Evolutionary conservation across 2,888 invertebrate genomes (phyloP), one percentile per base, ranked within the genome.

Genomic region (Hofmannophila pseudospretella): DNA sequence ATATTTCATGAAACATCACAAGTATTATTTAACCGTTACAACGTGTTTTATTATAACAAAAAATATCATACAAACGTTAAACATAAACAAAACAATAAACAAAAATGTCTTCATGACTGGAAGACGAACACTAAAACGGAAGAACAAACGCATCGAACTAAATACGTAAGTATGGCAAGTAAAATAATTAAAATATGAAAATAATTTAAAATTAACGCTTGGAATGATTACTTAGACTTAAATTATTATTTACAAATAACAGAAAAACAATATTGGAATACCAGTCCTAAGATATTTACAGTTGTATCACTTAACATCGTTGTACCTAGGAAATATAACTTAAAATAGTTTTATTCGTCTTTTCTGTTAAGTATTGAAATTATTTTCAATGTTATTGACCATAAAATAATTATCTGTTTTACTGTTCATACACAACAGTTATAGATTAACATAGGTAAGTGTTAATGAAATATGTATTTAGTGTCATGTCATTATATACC

Each of bases 101-200:
- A 74, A 68, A n/a, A 55, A 63, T 52, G 67, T 63, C 75, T 60
- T 52, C 75, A 47, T 66, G 65, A 69, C 68, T 74, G 58, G 82
- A 85, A 84, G 84, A 84, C 84, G 54, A 48, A 11, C 5, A 7
- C 32, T n/a, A 19, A 29, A 25, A 11, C 38, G 37, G 37, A 41
- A 55, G 60, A 54, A 68, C 61, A 59, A 67, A 65, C 64, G 66
- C 69, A 76, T 76, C 72, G 68, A 67, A 67, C 68, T 76, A 67
- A 67, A 67, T 76, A 74, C 68, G 63, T 62, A 66, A 72, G 65
- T 84, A 85, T 84, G 84, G 85, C 84, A 84, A 85, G 82, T 79
- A 69, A 70, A 69, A 72, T 68, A 67, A 72, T 75, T 68, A 75
- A 75, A 79, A 77, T 71, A 80, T 75, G 67, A 70, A 75, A 72